Base-by-base conservation (phyloP, 2,888 invertebrate genomes). In the Rhorus exstirpatorius region DNA sequence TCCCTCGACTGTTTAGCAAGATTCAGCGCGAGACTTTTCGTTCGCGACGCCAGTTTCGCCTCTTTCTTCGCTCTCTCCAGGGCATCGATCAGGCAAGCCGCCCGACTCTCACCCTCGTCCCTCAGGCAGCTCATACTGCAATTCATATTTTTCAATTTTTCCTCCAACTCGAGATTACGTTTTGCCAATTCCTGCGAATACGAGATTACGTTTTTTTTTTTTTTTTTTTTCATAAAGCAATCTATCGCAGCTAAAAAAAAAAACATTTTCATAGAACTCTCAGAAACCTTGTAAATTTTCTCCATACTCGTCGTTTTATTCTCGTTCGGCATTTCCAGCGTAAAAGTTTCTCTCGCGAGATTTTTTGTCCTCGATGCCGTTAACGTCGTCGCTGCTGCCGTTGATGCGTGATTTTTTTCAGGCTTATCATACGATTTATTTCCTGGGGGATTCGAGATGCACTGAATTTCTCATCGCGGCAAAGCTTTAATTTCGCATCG, bases 1-100 rank as follows among this genome's bases (percentile, higher is more conserved):
- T 84, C 84, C 63, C 81, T 86, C 0, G 86, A 84, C 61, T 86
- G 86, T 67, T 87, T 88, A 7, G 84, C 75, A 26, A 89, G 79
- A 49, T 88, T 83, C 83, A 84, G 80, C 3, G 89, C 87, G 24
- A 88, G 78, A 65, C 86, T 77, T 84, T 79, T 83, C n/a, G 85
- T 84, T 67, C 80, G 76, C 0, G 75, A 63, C n/a, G 87, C 85
- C 44, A 86, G 51, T 58, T 83, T 85, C 1, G 70, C 76, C 75
- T 88, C 85, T 41, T 86, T 85, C 3, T 87, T 86, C 1, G 83
- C 84, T 55, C 85, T 85, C 26, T 82, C 61, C 31, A 89, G 21
- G 19, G 85, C 85, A 46, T 80, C 82, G 65, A 79, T 84, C 35
- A 86, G 82, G 38, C 84, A 85, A 58, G 81, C 82, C 26, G 84